Evolutionary conservation across 2,113 vertebrate genomes (phyloP).

Genomic region (Nycticorax nycticorax): DNA sequence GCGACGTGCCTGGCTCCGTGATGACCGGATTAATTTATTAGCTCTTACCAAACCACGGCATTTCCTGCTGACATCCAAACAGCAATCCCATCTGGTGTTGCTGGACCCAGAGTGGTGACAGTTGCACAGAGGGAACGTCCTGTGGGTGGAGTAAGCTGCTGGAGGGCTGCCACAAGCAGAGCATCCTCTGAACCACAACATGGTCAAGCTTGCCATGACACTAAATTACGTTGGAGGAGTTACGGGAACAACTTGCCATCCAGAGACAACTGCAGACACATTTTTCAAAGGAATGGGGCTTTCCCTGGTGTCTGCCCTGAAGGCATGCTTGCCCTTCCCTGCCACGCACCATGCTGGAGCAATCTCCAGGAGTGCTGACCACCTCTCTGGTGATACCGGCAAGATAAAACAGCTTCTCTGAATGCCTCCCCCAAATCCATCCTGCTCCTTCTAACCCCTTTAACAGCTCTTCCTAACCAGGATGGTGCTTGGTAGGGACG

Average conservation of each 20-base stretch:
- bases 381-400: neutral
- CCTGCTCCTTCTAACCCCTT: neutral
- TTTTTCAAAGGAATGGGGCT: neutral
- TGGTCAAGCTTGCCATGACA: rapidly evolving
- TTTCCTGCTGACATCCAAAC: neutral
- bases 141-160: neutral
- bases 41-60: neutral
- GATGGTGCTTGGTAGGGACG: neutral
- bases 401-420: neutral
- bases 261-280: neutral
- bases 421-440: neutral
- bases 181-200: neutral
- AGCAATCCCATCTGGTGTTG: rapidly evolving
- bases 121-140: neutral
- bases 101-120: neutral
- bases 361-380: neutral
- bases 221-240: neutral
- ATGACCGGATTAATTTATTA: neutral
- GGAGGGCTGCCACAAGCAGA: neutral
- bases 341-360: neutral
- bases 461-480: neutral
- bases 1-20: neutral
- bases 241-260: neutral
- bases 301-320: neutral
- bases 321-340: neutral